phyloP scores from a whole-genome alignment of 2,888 invertebrate genomes.

The Vandiemenella viatica region DNA sequence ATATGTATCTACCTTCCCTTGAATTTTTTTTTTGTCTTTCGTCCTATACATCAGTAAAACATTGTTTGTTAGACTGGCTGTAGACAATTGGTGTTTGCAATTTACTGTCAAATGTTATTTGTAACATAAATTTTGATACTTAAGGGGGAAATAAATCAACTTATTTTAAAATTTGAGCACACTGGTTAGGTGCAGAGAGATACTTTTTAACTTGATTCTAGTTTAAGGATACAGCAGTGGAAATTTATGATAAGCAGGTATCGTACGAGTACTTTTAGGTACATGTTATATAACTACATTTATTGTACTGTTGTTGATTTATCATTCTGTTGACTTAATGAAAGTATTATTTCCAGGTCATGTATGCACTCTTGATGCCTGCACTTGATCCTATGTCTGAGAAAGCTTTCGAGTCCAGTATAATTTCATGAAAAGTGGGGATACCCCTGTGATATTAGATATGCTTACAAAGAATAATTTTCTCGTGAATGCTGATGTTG shows the following conservation, averaged over 20 bases:
- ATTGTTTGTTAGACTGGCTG: too few relatives aligned
- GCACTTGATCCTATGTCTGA: constrained; percentile 67
- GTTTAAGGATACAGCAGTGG: too few relatives aligned
- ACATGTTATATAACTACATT: not conserved
- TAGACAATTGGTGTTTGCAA: too few relatives aligned
- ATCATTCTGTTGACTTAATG: not conserved
- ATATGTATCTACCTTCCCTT: too few relatives aligned
- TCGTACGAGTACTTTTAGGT: not conserved
- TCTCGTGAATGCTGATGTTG: constrained; percentile 60
- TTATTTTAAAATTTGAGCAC: too few relatives aligned
- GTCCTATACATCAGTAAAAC: too few relatives aligned
- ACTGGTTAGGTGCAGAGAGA: too few relatives aligned
- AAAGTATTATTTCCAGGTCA: constrained; percentile 37
- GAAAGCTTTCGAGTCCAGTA: constrained; percentile 52
- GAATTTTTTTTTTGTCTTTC: too few relatives aligned
- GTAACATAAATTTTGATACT: too few relatives aligned
- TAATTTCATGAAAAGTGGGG: constrained; percentile 49
- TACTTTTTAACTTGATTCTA: too few relatives aligned
- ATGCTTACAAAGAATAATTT: constrained; percentile 76
- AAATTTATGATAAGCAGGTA: not conserved
- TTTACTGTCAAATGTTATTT: too few relatives aligned
- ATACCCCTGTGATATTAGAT: constrained; percentile 53
- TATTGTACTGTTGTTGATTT: not conserved
- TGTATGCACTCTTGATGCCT: constrained; percentile 85
- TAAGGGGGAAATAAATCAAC: too few relatives aligned